These are phyloP conservation scores for Heliconius congener DNA, from an alignment of 1,140 invertebrate genomes.

Conservation along the genomic window DNA sequence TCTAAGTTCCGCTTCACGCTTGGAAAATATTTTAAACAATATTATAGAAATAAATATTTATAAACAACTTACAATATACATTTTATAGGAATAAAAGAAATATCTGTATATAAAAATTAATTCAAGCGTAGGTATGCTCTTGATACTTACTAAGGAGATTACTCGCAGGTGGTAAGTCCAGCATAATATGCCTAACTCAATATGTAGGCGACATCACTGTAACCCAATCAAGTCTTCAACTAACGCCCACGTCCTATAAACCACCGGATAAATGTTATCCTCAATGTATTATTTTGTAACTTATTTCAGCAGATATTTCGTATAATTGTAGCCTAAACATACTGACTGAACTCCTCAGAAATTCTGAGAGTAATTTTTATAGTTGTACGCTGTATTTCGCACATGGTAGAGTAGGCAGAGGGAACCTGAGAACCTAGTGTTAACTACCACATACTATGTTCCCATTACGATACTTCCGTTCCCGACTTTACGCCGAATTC, in stretches of 20 bases:
- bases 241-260: background rate
- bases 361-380: no score
- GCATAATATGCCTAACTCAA: background rate
- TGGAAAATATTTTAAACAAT: no score
- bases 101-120: background rate
- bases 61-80: no score
- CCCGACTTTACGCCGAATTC: no score
- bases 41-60: no score
- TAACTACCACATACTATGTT: no score
- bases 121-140: background rate
- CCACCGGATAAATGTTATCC: background rate
- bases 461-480: no score
- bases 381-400: no score
- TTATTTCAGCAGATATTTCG: background rate
- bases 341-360: background rate
- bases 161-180: background rate
- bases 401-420: no score
- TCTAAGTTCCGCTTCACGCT: no score
- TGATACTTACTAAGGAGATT: background rate
- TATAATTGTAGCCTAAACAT: background rate
- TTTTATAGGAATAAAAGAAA: background rate
- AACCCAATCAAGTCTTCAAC: background rate
- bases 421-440: no score
- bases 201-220: slow-evolving; percentile 7
- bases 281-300: background rate